Evolutionary conservation across 2,797 vertebrate genomes (phyloP).

Genomic region (Pitangus sulphuratus): DNA sequence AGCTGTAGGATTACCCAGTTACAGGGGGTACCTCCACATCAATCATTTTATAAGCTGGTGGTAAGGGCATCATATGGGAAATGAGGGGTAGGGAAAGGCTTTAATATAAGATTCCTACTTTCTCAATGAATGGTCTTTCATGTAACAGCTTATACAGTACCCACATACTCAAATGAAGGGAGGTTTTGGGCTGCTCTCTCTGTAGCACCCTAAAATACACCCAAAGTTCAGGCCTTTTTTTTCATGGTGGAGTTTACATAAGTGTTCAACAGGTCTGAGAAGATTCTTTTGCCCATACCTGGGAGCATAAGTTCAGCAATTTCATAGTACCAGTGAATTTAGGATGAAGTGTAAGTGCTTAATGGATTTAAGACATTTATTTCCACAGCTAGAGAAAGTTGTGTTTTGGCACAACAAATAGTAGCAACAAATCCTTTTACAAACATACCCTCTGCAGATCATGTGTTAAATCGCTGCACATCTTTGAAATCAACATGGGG

Average conservation of each 20-base stretch:
- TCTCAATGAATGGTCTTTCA: not conserved
- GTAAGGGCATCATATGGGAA: not conserved
- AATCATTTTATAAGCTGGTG: not conserved
- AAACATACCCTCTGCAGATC: not conserved
- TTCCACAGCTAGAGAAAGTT: not conserved
- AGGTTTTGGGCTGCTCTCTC: not conserved
- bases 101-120: not conserved
- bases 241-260: not conserved
- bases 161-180: not conserved
- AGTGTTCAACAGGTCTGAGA: not conserved
- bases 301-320: not conserved
- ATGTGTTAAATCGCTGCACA: not conserved
- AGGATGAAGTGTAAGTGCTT: not conserved
- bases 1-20: not conserved
- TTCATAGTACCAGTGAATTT: not conserved
- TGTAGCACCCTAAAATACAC: not conserved
- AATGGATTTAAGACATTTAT: not conserved
- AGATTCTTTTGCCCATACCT: not conserved
- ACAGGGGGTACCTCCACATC: not conserved
- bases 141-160: not conserved
- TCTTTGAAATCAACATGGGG: not conserved
- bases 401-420: not conserved
- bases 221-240: not conserved
- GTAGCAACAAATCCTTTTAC: not conserved
- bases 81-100: not conserved